Evolutionary conservation across 2,113 vertebrate species (phyloP).

Genomic region (Ivindomyrus marchei): DNA sequence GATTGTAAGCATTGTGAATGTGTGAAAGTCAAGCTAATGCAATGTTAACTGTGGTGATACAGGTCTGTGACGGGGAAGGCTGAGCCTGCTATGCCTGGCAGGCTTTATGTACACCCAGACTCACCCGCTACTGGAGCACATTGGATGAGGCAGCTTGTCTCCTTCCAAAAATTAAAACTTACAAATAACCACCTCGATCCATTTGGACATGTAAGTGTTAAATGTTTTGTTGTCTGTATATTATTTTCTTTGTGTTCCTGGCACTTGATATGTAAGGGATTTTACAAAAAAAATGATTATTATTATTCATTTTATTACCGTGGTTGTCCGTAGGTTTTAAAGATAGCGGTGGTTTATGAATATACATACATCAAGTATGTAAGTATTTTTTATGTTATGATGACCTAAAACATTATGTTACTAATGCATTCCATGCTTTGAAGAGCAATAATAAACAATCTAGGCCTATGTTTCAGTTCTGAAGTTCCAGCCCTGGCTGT

Average conservation of each 20-base stretch:
- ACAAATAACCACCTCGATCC: slow-evolving; percentile 98
- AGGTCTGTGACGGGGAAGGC: slow-evolving; percentile 97
- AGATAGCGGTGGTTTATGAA: not conserved
- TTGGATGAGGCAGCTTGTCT: slow-evolving; percentile 95
- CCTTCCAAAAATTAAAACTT: slow-evolving; percentile 96
- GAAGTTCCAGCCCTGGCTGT: not conserved
- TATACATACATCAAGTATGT: not conserved
- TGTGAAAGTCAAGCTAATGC: not conserved
- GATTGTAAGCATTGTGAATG: not conserved
- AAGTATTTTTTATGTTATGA: not conserved
- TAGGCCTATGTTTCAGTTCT: not conserved
- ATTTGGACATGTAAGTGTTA: slow-evolving; percentile 85
- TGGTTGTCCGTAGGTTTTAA: not conserved
- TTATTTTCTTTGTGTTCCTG: not conserved
- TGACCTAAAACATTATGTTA: not conserved
- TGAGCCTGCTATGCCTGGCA: slow-evolving; percentile 90
- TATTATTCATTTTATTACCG: not conserved
- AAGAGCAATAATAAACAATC: not conserved
- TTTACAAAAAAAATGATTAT: not conserved
- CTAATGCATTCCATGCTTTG: not conserved
- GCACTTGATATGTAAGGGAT: not conserved
- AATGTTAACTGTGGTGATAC: slow-evolving; percentile 14
- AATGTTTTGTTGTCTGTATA: not conserved
- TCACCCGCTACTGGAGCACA: slow-evolving; percentile 89
- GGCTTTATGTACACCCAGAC: slow-evolving; percentile 90